Conservation (phyloP, 2,888 invertebrate species). For the Phengaris alcon region DNA sequence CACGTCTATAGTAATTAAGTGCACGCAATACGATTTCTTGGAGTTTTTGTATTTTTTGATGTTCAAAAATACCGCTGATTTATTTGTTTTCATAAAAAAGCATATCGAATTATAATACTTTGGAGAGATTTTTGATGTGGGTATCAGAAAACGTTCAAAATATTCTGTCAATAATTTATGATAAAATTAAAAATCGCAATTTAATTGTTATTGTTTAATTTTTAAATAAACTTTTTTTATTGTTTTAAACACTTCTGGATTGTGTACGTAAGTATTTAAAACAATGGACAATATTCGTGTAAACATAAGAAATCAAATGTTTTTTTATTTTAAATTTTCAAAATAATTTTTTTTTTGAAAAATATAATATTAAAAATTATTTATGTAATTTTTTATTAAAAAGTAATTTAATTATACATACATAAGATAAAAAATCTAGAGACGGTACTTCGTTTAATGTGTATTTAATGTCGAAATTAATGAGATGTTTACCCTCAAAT, state of each 20-base stretch:
- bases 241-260: too few relatives aligned
- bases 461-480: conserved; percentile 25
- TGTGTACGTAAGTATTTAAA: too few relatives aligned
- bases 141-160: conserved; percentile 10
- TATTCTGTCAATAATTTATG: neutral
- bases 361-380: too few relatives aligned
- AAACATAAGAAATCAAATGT: too few relatives aligned
- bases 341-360: too few relatives aligned
- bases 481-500: conserved; percentile 24
- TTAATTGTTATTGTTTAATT: neutral
- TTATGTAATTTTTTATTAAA: neutral
- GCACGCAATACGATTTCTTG: conserved; percentile 28
- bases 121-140: neutral
- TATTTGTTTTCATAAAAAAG: conserved; percentile 11
- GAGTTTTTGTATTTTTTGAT: neutral
- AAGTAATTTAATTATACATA: neutral
- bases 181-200: neutral
- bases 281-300: too few relatives aligned
- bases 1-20: conserved; percentile 31
- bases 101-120: neutral
- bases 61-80: conserved; percentile 9
- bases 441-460: conserved; percentile 1
- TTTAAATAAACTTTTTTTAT: too few relatives aligned
- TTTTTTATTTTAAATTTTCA: too few relatives aligned
- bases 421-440: neutral